Base-by-base conservation (phyloP, 2,888 invertebrate genomes). In the Thymelicus sylvestris region DNA sequence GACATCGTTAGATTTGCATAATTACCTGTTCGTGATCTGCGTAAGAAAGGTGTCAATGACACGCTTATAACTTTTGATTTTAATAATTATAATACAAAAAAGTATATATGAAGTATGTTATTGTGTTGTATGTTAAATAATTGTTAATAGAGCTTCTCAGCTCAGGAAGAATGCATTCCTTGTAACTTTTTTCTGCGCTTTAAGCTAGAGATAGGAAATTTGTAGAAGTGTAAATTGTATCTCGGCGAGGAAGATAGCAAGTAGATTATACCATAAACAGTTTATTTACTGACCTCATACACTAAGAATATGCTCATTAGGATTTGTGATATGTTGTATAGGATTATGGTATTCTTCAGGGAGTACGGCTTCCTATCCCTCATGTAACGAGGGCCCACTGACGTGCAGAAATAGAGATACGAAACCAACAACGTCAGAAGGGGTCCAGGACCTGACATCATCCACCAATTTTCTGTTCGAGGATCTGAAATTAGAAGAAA, bases 261-360 rank as follows among this genome's bases (percentile, higher is more conserved):
- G 0, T 7, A 7, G 10, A 41, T 41, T 41, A 41, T 50, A 7
- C 15, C 7, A 50, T 10, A 50, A 52, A 52, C 31, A 31, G 5
- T 19, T 8, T 19, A 7, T 6, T 7, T 24, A 76, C 85, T 80
- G 72, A 93, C 94, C 89, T 94, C 94, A 77, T 94, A 90, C 2
- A 94, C 93, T 78, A 98, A 92, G 94, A 95, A 98, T 13, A 96
- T 86, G 80, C 98, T 98, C 89, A 98, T 96, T 13, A 97, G 61
- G 6, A 98, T 98, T 95, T 98, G 98, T 69, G 96, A 96, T n/a
- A 96, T 95, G 83, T 99, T 99, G 89, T 98, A 99, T 0, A 95
- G 83, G 19, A 97, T 95, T 83, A 98, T 95, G 0, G 96, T 83
- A 61, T 94, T 94, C 81, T 97, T 96, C 69, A 98, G 84, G 77